These are phyloP conservation scores for Xenops minutus DNA, from an alignment of 2,797 vertebrate genomes.

Conservation along the genomic window DNA sequence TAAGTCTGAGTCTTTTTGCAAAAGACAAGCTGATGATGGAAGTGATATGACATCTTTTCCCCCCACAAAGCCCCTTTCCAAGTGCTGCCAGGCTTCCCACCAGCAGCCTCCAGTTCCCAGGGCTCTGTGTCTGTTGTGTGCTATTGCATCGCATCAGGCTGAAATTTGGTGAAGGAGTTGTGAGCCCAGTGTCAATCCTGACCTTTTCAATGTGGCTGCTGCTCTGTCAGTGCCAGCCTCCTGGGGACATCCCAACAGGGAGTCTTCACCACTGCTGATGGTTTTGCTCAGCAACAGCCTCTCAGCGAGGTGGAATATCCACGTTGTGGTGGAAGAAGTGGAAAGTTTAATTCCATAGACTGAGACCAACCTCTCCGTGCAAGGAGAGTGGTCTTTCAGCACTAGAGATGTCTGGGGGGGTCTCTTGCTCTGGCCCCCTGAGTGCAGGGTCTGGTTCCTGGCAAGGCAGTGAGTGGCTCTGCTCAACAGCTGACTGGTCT, in stretches of 20 bases:
- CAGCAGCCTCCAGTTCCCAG: fast-evolving
- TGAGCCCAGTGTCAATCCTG: background rate
- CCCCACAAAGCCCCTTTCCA: background rate
- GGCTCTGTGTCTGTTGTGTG: background rate
- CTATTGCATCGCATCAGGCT: fast-evolving
- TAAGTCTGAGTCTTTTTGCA: background rate
- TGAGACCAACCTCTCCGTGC: background rate
- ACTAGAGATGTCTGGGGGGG: background rate
- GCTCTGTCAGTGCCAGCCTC: fast-evolving
- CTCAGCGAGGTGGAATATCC: background rate
- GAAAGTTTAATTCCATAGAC: fast-evolving
- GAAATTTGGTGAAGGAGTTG: background rate
- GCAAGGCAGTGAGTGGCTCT: background rate
- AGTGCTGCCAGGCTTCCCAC: background rate
- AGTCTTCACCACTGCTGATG: fast-evolving
- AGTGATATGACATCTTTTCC: background rate
- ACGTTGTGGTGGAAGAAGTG: background rate
- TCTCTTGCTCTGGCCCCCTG: background rate
- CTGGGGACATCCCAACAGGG: background rate
- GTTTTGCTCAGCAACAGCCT: background rate
- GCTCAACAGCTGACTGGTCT: background rate
- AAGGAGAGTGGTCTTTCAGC: background rate
- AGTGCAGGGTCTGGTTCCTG: too few species aligned
- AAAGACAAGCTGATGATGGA: background rate
- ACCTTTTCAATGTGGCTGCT: background rate